Evolutionary conservation across 2,113 vertebrate genomes (phyloP).

Genomic region (Neomonachus schauinslandi): DNA sequence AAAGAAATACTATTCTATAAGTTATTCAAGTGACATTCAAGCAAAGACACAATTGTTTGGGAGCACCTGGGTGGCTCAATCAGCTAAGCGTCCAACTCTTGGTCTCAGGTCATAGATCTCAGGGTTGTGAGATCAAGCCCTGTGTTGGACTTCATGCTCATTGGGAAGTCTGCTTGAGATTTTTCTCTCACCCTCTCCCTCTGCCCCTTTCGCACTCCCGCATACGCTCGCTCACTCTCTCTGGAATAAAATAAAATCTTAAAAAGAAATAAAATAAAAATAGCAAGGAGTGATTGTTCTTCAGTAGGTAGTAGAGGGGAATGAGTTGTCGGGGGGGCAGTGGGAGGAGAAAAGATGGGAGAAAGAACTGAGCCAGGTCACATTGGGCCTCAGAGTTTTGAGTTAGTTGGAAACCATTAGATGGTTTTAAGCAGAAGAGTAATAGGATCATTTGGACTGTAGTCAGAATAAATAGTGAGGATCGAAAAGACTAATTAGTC

Average conservation of each 20-base stretch:
- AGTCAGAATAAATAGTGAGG: slow-evolving; percentile 25
- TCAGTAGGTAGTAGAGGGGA: neutral
- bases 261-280: neutral
- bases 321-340: neutral
- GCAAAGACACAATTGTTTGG: neutral
- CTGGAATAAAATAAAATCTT: neutral
- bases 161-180: neutral
- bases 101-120: neutral
- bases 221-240: neutral
- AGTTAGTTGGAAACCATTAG: neutral
- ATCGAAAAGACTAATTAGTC: neutral
- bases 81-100: neutral
- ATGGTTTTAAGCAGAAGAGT: neutral
- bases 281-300: neutral
- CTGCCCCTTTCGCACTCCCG: neutral
- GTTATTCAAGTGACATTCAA: neutral
- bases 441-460: neutral
- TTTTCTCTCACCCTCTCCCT: neutral
- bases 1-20: neutral
- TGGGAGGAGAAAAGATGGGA: neutral
- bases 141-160: neutral
- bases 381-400: neutral
- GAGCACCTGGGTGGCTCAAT: neutral
- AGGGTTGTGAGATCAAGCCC: neutral
- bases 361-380: neutral